Evolutionary conservation across 1,140 invertebrate genomes (phyloP).

Genomic region (Eubasilissa regina): DNA sequence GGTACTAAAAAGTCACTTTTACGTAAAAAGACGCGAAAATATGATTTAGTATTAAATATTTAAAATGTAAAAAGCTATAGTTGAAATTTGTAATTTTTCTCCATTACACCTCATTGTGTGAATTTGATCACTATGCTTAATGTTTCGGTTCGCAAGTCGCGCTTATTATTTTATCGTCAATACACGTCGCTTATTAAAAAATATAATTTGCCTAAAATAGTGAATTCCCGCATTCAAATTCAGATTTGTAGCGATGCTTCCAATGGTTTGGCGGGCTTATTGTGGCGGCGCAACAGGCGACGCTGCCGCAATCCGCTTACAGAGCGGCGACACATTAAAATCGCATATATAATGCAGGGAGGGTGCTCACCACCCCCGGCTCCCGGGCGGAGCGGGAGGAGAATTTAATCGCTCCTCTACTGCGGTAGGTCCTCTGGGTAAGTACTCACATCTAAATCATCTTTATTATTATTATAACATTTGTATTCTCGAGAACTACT

Average conservation of each 20-base stretch:
- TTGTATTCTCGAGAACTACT: no score
- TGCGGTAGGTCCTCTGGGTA: background rate
- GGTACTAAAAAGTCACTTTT: no score
- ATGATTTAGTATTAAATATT: no score
- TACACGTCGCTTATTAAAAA: background rate
- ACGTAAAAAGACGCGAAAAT: no score
- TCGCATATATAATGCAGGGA: slow-evolving; percentile 56
- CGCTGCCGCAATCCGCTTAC: slow-evolving; percentile 57
- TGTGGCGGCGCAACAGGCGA: slow-evolving; percentile 40
- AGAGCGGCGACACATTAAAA: slow-evolving; percentile 59
- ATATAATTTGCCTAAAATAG: background rate
- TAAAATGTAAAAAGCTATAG: no score
- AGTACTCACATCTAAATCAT: no score
- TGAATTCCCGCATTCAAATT: slow-evolving; percentile 16
- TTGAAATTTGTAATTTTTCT: no score
- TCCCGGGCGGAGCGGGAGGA: background rate
- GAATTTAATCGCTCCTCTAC: slow-evolving; percentile 1
- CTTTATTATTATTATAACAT: no score
- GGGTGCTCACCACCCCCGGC: background rate
- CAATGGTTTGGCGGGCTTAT: slow-evolving; percentile 6
- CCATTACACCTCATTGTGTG: no score
- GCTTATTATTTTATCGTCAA: no score
- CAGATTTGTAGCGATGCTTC: background rate
- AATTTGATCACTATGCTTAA: no score
- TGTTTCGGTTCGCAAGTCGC: no score